Evolutionary conservation across 2,113 vertebrate genomes (phyloP).

Genomic region (Ginglymostoma cirratum): DNA sequence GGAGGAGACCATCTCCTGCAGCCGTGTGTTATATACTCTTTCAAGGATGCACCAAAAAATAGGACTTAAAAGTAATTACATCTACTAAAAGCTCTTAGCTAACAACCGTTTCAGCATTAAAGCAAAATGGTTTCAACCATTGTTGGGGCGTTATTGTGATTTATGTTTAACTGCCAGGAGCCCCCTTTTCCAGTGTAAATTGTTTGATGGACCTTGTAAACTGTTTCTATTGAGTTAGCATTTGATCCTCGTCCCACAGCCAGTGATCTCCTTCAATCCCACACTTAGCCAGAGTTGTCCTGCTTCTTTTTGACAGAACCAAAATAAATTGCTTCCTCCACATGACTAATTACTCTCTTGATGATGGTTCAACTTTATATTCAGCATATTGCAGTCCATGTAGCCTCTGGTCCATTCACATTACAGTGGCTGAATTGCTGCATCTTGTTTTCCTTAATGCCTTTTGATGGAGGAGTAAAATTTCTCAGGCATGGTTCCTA

Average conservation of each 20-base stretch:
- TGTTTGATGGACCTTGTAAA: not conserved
- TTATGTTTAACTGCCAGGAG: not conserved
- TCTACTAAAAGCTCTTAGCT: not conserved
- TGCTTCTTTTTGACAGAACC: not conserved
- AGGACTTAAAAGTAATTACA: not conserved
- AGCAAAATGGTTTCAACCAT: not conserved
- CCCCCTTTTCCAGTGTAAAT: not conserved
- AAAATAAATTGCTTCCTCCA: not conserved
- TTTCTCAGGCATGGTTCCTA: not conserved
- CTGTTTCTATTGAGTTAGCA: not conserved
- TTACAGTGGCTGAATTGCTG: not conserved
- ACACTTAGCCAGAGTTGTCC: not conserved
- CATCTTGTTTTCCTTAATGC: not conserved
- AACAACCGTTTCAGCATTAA: not conserved
- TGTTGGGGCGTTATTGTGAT: not conserved
- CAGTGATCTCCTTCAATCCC: not conserved
- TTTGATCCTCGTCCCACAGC: not conserved
- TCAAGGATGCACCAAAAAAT: no score
- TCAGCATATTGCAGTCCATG: not conserved
- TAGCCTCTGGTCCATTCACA: not conserved
- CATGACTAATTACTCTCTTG: not conserved
- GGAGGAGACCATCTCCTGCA: no score
- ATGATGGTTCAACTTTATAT: not conserved
- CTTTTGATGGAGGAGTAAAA: not conserved
- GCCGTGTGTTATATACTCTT: no score